Evolutionary conservation across 2,113 vertebrate genomes (phyloP).

Genomic region (Corvus moneduloides): DNA sequence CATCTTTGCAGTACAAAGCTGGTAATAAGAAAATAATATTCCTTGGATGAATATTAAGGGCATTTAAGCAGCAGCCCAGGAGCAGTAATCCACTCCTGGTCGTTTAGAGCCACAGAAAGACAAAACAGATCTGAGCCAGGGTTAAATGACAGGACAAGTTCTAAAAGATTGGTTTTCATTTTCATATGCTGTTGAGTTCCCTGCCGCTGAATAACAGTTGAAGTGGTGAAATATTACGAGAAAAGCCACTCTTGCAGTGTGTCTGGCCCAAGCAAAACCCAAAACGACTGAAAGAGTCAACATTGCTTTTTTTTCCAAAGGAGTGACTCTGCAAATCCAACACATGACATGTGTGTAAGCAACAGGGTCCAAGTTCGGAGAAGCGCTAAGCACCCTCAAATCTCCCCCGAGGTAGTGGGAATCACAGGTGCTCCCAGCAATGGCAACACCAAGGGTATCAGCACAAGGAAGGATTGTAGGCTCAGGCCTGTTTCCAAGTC

Average conservation of each 20-base stretch:
- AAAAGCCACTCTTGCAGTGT: not conserved
- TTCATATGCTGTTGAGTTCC: not conserved
- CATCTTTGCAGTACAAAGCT: not conserved
- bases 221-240: not conserved
- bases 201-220: not conserved
- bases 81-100: not conserved
- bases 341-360: not conserved
- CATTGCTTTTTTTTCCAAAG: not conserved
- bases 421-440: not conserved
- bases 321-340: not conserved
- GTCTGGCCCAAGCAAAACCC: not conserved
- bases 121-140: not conserved
- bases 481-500: not conserved
- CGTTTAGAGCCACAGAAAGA: not conserved
- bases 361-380: not conserved
- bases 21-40: not conserved
- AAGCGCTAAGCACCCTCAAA: not conserved
- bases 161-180: not conserved
- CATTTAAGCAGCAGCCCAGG: not conserved
- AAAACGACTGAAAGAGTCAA: not conserved
- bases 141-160: not conserved
- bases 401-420: not conserved
- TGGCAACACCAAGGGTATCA: not conserved
- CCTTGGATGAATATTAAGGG: not conserved
- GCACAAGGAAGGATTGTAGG: not conserved